Conservation (phyloP, 2,888 invertebrate species). For the Eretmocerus hayati region DNA sequence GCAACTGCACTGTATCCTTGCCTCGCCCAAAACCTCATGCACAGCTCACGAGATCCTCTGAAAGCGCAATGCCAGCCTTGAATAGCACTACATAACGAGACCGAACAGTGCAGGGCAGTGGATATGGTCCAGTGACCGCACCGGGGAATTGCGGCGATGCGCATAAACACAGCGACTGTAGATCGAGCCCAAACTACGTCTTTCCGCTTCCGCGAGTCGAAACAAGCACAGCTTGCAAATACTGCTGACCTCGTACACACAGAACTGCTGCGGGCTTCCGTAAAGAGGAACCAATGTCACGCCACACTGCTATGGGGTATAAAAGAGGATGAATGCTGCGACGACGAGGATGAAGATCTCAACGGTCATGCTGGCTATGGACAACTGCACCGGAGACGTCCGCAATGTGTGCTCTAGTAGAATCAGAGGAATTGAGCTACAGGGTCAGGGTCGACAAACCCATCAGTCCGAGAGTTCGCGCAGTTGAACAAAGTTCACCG, state of each 20-base stretch:
- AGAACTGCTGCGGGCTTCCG: background rate
- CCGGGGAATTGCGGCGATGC: background rate
- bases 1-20: too few species aligned
- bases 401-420: too few species aligned
- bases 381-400: too few species aligned
- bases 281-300: too few species aligned
- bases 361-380: too few species aligned
- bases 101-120: background rate
- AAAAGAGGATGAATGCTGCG: too few species aligned
- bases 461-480: slow-evolving; percentile 13
- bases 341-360: too few species aligned
- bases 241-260: slow-evolving; percentile 6
- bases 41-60: too few species aligned
- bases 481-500: slow-evolving; percentile 23
- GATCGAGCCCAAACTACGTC: slow-evolving; percentile 4
- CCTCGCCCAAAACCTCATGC: too few species aligned
- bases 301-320: too few species aligned
- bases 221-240: too few species aligned
- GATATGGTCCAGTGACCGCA: background rate
- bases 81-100: too few species aligned
- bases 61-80: background rate
- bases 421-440: background rate
- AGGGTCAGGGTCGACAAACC: slow-evolving; percentile 18
- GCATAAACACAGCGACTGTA: slow-evolving; percentile 8
- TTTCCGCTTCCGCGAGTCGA: slow-evolving; percentile 5